Percentiles rank a stretch among this genome's conserved stretches.
These are phyloP conservation scores for Nephrotoma flavescens DNA, from an alignment of 2,888 invertebrate species.

Conservation along the genomic window DNA sequence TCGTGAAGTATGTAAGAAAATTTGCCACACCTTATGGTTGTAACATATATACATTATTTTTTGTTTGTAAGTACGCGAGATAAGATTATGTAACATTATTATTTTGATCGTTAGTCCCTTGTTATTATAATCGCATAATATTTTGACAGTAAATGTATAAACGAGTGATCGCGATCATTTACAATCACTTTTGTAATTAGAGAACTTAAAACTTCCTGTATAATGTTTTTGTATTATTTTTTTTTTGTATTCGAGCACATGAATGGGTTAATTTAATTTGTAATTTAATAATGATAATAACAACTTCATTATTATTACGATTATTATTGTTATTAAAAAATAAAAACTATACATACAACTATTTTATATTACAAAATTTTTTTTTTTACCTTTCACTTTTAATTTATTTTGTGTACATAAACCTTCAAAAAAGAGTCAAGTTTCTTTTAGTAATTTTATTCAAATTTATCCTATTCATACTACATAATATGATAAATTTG, in stretches of 20 bases:
- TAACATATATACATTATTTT: background rate
- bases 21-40: background rate
- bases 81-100: background rate
- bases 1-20: background rate
- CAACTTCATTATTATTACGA: background rate
- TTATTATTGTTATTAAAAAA: background rate
- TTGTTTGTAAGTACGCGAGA: background rate
- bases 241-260: background rate
- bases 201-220: background rate
- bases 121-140: background rate
- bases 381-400: background rate
- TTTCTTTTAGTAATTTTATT: background rate
- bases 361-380: background rate
- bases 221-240: background rate
- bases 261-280: background rate
- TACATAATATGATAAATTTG: background rate
- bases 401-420: background rate
- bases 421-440: slow-evolving; percentile 4
- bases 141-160: background rate
- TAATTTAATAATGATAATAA: background rate
- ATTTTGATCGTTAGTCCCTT: background rate
- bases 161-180: background rate
- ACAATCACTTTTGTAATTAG: background rate
- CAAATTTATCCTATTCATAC: background rate
- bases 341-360: background rate